phyloP scores from a whole-genome alignment of 1,140 invertebrate genomes.

The Drosophila pectinifera region DNA sequence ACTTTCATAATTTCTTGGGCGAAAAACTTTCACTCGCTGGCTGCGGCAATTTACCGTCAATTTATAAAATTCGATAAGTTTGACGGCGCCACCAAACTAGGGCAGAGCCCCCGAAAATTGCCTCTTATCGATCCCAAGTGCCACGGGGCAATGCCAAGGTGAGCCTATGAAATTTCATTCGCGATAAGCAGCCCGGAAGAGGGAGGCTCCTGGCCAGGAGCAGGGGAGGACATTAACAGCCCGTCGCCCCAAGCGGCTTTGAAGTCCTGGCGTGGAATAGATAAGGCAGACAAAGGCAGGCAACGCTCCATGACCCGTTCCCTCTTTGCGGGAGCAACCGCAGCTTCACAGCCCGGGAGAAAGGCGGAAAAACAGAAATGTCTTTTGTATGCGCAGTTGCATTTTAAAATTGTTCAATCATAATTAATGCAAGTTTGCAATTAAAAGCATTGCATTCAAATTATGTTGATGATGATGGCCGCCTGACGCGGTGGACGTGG shows the following conservation, averaged over 20 bases:
- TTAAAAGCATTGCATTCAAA: constrained; percentile 82
- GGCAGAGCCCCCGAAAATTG: constrained; percentile 15
- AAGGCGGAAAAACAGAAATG: constrained; percentile 39
- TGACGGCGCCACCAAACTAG: constrained; percentile 32
- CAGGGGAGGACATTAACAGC: constrained; percentile 54
- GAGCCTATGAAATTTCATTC: constrained; percentile 47
- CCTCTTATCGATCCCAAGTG: constrained; percentile 62
- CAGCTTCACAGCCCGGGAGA: constrained; percentile 39
- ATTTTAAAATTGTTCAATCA: constrained; percentile 77
- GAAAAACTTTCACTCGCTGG: constrained; percentile 47
- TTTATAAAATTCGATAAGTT: constrained; percentile 62
- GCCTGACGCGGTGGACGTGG: constrained; percentile 27
- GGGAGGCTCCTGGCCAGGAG: constrained; percentile 11
- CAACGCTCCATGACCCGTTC: constrained; percentile 1
- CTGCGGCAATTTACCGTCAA: constrained; percentile 25
- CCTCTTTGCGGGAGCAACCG: constrained; percentile 39
- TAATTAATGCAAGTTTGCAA: constrained; percentile 83
- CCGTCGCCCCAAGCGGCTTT: constrained; percentile 64
- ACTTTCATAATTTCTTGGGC: constrained; percentile 40
- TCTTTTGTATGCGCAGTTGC: constrained; percentile 54
- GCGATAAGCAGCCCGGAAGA: constrained; percentile 57
- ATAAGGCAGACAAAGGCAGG: constrained; percentile 37
- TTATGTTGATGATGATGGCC: constrained; percentile 66
- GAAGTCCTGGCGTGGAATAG: constrained; percentile 63
- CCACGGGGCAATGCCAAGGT: constrained; percentile 31